These are phyloP conservation scores for Acanthis flammea DNA, from an alignment of 2,797 vertebrate species.

Conservation along the genomic window DNA sequence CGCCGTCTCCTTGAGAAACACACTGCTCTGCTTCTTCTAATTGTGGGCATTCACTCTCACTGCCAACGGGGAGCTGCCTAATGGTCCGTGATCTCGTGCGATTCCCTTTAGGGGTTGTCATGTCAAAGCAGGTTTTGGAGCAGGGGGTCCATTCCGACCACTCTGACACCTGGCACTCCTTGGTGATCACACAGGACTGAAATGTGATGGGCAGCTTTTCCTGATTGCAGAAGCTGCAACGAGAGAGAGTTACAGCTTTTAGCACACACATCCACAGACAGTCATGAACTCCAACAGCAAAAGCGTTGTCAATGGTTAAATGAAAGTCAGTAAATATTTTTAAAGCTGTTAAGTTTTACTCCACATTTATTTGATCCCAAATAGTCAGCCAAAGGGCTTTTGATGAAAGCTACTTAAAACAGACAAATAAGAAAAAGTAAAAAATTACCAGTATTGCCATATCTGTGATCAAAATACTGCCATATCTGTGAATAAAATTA, in stretches of 20 bases:
- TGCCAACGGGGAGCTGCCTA: slow-evolving; percentile 84
- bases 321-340: not conserved
- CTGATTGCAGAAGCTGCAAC: slow-evolving; percentile 85
- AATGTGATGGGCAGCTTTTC: slow-evolving; percentile 87
- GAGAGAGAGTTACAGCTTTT: slow-evolving; percentile 35
- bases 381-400: not conserved
- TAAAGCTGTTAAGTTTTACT: not conserved
- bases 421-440: not conserved
- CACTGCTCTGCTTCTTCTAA: slow-evolving; percentile 86
- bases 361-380: not conserved
- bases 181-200: slow-evolving; percentile 90
- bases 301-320: not conserved
- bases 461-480: not conserved
- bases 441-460: not conserved
- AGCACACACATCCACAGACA: not conserved
- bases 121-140: slow-evolving; percentile 84
- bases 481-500: not conserved
- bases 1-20: slow-evolving; percentile 77
- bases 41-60: slow-evolving; percentile 80
- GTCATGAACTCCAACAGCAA: not conserved
- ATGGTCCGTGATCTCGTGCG: slow-evolving; percentile 82
- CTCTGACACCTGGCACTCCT: slow-evolving; percentile 88
- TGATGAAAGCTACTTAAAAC: not conserved
- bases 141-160: slow-evolving; percentile 90
- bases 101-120: slow-evolving; percentile 75